phyloP scores from a whole-genome alignment of 1,140 invertebrate genomes.

The Zaprionus gabonicus region DNA sequence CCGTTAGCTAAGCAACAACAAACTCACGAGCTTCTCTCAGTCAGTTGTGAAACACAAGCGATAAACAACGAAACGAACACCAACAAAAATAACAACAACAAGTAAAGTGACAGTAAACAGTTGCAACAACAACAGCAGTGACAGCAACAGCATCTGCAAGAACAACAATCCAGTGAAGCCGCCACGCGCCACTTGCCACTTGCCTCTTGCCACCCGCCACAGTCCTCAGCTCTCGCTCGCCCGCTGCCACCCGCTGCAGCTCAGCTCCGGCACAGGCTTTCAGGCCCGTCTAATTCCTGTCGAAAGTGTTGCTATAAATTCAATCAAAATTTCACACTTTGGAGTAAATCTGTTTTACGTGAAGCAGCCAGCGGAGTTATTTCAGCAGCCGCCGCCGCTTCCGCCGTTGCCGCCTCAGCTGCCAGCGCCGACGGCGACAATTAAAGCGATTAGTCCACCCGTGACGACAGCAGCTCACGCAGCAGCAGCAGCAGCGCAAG shows the following conservation, averaged over 20 bases:
- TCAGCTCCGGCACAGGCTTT: conserved; percentile 1
- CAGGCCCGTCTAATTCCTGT: conserved; percentile 56
- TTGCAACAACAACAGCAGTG: neutral
- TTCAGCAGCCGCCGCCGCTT: conserved; percentile 83
- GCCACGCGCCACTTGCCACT: neutral
- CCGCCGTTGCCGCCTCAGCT: conserved; percentile 66
- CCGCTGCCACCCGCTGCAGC: conserved; percentile 62
- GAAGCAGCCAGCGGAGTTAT: conserved; percentile 85
- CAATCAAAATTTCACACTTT: conserved; percentile 85
- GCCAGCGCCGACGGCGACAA: conserved; percentile 78
- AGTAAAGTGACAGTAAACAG: conserved; percentile 18
- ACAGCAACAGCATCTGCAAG: conserved; percentile 24
- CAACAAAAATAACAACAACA: conserved; percentile 23
- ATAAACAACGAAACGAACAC: conserved; percentile 23
- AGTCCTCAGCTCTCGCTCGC: neutral
- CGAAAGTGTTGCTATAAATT: conserved; percentile 82
- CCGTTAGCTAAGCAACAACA: conserved; percentile 19
- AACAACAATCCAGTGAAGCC: conserved; percentile 14
- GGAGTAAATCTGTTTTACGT: conserved; percentile 85
- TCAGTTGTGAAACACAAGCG: conserved; percentile 65
- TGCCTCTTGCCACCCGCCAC: neutral
- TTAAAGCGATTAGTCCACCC: conserved; percentile 84
- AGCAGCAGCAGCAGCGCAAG: conserved; percentile 35
- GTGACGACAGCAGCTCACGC: conserved; percentile 60
- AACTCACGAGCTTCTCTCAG: conserved; percentile 71